Evolutionary conservation across 1,140 invertebrate species (phyloP), one percentile per base, ranked within the genome.

Genomic region (Lepidurus couesii): DNA sequence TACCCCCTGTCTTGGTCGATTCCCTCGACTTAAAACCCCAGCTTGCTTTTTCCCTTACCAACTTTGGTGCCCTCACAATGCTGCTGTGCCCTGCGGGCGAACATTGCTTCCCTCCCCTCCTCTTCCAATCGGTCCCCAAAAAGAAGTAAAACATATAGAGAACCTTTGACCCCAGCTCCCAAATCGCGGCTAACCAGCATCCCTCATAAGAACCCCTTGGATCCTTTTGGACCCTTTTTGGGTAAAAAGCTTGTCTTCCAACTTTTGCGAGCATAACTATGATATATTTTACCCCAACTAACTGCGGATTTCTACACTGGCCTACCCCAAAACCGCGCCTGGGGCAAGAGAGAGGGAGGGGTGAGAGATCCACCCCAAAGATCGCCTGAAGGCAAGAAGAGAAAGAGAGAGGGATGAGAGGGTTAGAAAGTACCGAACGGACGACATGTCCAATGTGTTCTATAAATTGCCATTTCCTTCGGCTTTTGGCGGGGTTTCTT

Each of bases 1-100:
- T 65, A 65, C n/a, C 53, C 45, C n/a, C 53, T 21, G 53, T 65
- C 53, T 65, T 65, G 53, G 16, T 65, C 53, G 53, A 65, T 65
- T 65, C 53, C 53, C 21, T 65, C 53, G 53, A 65, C 53, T 65
- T 65, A 65, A 65, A 65, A 65, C 16, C 16, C 53, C 21, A 21
- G 16, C 53, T 65, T 21, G 53, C 53, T 65, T 21, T 21, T 65
- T 65, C 21, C 53, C 53, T 21, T 21, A 65, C 21, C 16, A 65
- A 65, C 53, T 65, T 34, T 34, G 34, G 34, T 34, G 34, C 34
- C 34, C 53, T 65, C 21, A 65, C 16, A 65, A 65, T 13, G 16
- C 53, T n/a, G 16, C 53, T 21, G 16, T 65, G 53, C 1, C 53
- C 53, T 10, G 53, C 53, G 13, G 53, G 16, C 16, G 21, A 21